phyloP scores from a whole-genome alignment of 2,113 vertebrate genomes.

The Oxygymnocypris stewartii region DNA sequence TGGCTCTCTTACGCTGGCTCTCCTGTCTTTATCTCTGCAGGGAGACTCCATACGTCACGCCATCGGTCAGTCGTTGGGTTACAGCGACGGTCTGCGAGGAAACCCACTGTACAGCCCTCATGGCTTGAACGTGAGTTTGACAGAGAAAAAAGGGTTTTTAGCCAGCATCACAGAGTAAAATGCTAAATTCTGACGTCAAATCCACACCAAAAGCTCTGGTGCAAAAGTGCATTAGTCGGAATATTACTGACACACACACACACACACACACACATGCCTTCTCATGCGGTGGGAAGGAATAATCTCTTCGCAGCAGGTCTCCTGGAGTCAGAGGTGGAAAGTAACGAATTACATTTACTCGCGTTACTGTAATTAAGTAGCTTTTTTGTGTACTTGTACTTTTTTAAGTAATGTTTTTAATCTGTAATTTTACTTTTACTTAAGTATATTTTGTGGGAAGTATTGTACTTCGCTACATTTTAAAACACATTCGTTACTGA shows the following conservation, averaged over 20 bases:
- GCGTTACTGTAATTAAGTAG: too few species aligned
- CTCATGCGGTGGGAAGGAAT: conserved; percentile 29
- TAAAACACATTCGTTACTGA: too few species aligned
- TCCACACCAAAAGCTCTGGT: neutral
- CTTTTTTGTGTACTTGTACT: too few species aligned
- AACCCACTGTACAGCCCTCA: conserved; percentile 89
- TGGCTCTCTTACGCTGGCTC: conserved; percentile 56
- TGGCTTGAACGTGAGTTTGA: conserved; percentile 84
- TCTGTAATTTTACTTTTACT: too few species aligned
- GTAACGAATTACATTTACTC: too few species aligned
- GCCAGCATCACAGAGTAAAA: neutral
- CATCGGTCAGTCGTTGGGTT: conserved; percentile 92
- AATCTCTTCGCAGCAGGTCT: conserved; percentile 45
- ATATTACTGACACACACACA: neutral
- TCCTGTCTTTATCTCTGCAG: conserved; percentile 68
- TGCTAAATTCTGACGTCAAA: neutral
- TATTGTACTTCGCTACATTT: too few species aligned
- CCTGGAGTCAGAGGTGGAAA: conserved; percentile 15
- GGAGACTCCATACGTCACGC: conserved; percentile 91
- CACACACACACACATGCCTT: conserved; percentile 7
- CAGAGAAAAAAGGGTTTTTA: neutral
- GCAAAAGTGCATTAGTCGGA: neutral
- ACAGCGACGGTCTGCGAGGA: conserved; percentile 87
- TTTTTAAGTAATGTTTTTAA: too few species aligned
- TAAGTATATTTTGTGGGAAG: too few species aligned